Conservation (phyloP, 2,797 vertebrate genomes). For the Poecilia picta region DNA sequence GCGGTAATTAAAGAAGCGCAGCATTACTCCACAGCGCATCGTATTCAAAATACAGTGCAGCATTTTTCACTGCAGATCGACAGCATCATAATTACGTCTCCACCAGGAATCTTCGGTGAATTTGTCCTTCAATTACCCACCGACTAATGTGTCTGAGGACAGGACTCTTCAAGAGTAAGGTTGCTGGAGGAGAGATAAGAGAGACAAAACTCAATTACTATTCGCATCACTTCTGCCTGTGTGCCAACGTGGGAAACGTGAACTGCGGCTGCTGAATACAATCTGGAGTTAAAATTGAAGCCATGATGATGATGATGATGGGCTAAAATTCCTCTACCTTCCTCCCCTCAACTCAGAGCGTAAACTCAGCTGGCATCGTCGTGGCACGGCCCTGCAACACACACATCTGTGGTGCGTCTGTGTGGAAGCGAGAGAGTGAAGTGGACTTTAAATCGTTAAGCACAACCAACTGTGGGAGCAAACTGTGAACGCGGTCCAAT, state of each 20-base stretch:
- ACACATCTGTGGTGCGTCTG: slow-evolving; percentile 20
- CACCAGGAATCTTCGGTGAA: slow-evolving; percentile 20
- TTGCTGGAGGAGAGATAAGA: slow-evolving; percentile 18
- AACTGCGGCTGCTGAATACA: slow-evolving; percentile 21
- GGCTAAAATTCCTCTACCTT: not conserved
- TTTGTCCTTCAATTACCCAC: slow-evolving; percentile 20
- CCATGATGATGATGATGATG: too few relatives aligned
- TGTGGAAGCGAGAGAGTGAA: slow-evolving; percentile 11
- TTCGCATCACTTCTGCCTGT: slow-evolving; percentile 20
- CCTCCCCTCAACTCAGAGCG: slow-evolving; percentile 1
- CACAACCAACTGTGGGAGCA: slow-evolving; percentile 44
- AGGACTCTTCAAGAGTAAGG: slow-evolving; percentile 12
- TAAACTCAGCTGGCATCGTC: slow-evolving; percentile 2
- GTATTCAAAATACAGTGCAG: slow-evolving; percentile 15
- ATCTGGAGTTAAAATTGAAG: slow-evolving; percentile 31
- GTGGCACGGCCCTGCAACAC: not conserved
- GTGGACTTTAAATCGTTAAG: slow-evolving; percentile 44
- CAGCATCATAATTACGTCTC: slow-evolving; percentile 29
- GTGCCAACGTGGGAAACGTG: slow-evolving; percentile 22
- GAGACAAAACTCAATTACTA: slow-evolving; percentile 35
- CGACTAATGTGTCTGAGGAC: slow-evolving; percentile 14
- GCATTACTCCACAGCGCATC: slow-evolving; percentile 10
- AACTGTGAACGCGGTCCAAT: slow-evolving; percentile 50
- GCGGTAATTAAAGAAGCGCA: slow-evolving; percentile 22
- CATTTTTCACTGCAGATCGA: slow-evolving; percentile 8